A percentile compares a stretch with the other conserved stretches of the same genome.
Evolutionary conservation across 2,888 invertebrate genomes (phyloP).

Genomic region (Himalopsyche kuldschensis): DNA sequence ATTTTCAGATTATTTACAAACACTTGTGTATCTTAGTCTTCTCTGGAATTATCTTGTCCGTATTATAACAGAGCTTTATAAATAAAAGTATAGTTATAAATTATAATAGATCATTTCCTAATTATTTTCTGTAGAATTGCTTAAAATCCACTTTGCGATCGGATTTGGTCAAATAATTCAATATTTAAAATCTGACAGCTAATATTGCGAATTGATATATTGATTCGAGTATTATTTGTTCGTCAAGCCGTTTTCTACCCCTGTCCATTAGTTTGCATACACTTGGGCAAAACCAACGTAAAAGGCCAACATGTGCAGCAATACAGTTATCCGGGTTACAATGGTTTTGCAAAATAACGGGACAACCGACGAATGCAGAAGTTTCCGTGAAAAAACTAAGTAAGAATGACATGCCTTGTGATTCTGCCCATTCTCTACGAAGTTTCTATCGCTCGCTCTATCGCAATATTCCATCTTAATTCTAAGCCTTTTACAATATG

Average conservation of each 20-base stretch:
- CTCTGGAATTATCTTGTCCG: too few species aligned
- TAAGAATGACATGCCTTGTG: slow-evolving; percentile 29
- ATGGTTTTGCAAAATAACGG: slow-evolving; percentile 32
- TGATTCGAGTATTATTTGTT: background rate
- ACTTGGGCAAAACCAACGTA: background rate
- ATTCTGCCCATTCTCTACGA: slow-evolving; percentile 7
- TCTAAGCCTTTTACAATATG: slow-evolving; percentile 31
- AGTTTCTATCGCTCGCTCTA: background rate
- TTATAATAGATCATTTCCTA: too few species aligned
- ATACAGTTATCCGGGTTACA: slow-evolving; percentile 17
- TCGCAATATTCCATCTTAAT: slow-evolving; percentile 32
- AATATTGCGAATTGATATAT: background rate
- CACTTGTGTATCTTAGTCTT: too few species aligned
- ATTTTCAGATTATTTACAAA: too few species aligned
- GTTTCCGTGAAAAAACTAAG: slow-evolving; percentile 17
- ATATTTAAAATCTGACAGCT: too few species aligned
- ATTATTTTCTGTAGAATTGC: too few species aligned
- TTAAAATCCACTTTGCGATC: too few species aligned
- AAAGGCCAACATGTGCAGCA: slow-evolving; percentile 21
- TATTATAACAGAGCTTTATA: too few species aligned
- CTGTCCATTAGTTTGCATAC: background rate
- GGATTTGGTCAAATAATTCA: too few species aligned
- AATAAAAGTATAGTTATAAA: too few species aligned
- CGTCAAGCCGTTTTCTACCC: background rate
- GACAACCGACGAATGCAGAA: slow-evolving; percentile 10